A percentile compares a stretch with the other conserved stretches of the same genome.
phyloP scores from a whole-genome alignment of 2,888 invertebrate genomes.

The Antheraea yamamai region DNA sequence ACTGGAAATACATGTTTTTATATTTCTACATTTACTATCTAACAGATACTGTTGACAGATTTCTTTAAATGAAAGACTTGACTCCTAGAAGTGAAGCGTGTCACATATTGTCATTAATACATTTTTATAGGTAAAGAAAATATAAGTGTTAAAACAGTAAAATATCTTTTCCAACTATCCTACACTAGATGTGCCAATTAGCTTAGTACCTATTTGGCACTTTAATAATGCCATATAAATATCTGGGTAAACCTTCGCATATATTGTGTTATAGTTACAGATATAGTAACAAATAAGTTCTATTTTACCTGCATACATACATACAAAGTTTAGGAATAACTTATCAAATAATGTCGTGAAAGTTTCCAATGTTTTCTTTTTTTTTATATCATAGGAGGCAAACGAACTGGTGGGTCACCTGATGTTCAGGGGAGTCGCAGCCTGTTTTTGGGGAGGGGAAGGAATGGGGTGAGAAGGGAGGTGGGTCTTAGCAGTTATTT shows the following conservation, averaged over 20 bases:
- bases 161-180: too few species aligned
- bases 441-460: too few species aligned
- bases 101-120: background rate
- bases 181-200: background rate
- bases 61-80: background rate
- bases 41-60: background rate
- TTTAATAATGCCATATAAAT: background rate
- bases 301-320: background rate
- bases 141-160: background rate
- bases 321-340: background rate
- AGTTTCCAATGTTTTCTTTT: background rate
- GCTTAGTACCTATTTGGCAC: background rate
- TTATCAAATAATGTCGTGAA: too few species aligned
- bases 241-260: too few species aligned
- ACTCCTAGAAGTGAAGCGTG: background rate
- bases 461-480: too few species aligned
- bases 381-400: too few species aligned
- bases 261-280: background rate
- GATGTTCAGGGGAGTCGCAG: too few species aligned
- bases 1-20: background rate
- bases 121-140: too few species aligned
- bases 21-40: background rate
- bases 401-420: too few species aligned
- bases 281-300: background rate
- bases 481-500: too few species aligned